phyloP scores from a whole-genome alignment of 1,140 invertebrate species.

The Trichonephila clavipes region DNA sequence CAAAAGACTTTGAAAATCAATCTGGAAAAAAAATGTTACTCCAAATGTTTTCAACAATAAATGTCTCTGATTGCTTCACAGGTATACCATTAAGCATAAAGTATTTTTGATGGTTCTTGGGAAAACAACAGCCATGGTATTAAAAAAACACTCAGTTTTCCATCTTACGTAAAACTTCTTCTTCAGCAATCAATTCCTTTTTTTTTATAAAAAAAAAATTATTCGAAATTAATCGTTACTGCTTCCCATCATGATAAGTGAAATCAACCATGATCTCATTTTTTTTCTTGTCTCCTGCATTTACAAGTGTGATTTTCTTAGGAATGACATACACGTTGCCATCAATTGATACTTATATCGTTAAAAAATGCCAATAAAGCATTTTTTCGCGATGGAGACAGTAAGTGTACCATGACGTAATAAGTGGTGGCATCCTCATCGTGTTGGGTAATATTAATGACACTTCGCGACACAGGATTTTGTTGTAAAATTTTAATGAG shows the following conservation, averaged over 20 bases:
- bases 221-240: neutral
- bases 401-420: conserved; percentile 6
- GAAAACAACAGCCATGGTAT: neutral
- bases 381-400: neutral
- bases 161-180: neutral
- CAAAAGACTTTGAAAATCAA: too few species aligned
- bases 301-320: neutral
- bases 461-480: neutral
- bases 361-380: neutral
- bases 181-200: neutral
- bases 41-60: too few species aligned
- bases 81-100: neutral
- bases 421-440: neutral
- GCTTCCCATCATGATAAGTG: neutral
- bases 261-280: neutral
- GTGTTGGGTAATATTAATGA: conserved; percentile 21
- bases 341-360: neutral
- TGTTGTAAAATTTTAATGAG: conserved; percentile 33
- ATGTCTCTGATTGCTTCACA: neutral
- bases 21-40: too few species aligned
- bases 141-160: neutral
- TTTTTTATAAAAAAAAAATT: neutral
- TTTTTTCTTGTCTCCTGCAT: neutral
- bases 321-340: neutral
- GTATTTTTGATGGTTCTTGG: neutral